Percentiles rank a stretch among this genome's conserved stretches.
Conservation (phyloP, 1,140 invertebrate species). For the Pogonomyrmex californicus region DNA sequence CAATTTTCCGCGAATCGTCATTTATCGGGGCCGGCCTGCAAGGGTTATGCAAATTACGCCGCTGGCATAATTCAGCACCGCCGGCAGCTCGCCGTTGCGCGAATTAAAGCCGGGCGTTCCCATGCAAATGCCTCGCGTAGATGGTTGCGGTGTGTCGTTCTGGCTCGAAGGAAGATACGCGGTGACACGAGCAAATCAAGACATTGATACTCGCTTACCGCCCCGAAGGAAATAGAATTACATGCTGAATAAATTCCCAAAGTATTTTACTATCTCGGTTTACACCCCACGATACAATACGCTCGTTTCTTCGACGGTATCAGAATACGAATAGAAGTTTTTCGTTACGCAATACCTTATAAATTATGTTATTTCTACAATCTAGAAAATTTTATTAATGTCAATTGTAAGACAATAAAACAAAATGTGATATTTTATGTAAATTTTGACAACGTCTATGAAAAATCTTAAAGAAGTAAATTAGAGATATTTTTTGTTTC, state of each 20-base stretch:
- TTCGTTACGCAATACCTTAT: neutral
- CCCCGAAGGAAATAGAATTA: constrained; percentile 8
- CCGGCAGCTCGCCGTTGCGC: constrained; percentile 76
- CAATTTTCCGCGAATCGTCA: constrained; percentile 83
- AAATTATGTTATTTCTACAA: neutral
- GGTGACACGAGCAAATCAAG: constrained; percentile 51
- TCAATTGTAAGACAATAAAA: neutral
- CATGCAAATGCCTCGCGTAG: constrained; percentile 72
- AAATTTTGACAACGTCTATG: neutral
- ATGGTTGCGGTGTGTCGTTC: constrained; percentile 36
- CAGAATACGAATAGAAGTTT: neutral
- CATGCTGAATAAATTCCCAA: constrained; percentile 46
- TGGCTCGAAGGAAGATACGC: constrained; percentile 39
- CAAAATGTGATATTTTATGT: neutral
- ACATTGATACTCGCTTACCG: constrained; percentile 52
- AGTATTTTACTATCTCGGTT: neutral
- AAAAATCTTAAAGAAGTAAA: neutral
- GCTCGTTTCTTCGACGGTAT: constrained; percentile 42
- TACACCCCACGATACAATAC: neutral
- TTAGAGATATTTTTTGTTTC: neutral
- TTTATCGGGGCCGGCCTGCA: constrained; percentile 79
- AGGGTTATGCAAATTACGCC: constrained; percentile 83
- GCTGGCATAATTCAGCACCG: constrained; percentile 81
- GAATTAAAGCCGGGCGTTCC: constrained; percentile 81
- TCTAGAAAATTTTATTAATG: constrained; percentile 18